Conservation (phyloP, 2,113 vertebrate species). For the Pongo abelii region DNA sequence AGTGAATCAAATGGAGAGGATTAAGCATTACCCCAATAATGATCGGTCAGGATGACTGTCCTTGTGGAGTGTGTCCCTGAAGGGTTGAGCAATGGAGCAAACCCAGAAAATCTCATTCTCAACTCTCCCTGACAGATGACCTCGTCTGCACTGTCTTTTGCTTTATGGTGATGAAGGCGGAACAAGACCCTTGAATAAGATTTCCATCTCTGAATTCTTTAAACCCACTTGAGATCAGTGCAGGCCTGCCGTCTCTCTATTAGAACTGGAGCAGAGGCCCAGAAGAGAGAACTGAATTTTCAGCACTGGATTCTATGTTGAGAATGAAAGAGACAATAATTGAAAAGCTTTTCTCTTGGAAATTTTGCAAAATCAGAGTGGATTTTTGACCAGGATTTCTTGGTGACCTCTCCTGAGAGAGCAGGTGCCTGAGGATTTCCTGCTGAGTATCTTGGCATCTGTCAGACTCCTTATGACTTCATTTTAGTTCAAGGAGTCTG, state of each 20-base stretch:
- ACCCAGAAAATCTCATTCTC: neutral
- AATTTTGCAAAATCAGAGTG: neutral
- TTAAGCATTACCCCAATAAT: neutral
- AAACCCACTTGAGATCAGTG: neutral
- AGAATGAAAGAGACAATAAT: neutral
- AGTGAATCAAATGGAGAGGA: neutral
- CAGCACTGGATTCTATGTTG: neutral
- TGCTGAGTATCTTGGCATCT: neutral
- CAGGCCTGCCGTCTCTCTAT: neutral
- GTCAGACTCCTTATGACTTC: neutral
- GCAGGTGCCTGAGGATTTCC: neutral
- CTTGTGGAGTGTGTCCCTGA: neutral
- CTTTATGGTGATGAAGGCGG: neutral
- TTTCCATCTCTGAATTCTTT: neutral
- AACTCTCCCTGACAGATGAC: neutral
- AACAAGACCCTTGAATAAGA: neutral
- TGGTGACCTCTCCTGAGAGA: neutral
- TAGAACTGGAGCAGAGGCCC: neutral
- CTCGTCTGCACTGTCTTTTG: neutral
- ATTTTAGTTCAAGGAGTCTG: neutral
- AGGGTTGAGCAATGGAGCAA: neutral
- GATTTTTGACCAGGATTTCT: neutral
- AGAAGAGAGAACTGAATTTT: neutral
- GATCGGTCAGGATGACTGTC: rapidly evolving
- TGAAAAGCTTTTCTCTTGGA: neutral